A percentile compares a stretch with the other conserved stretches of the same genome.
These are phyloP conservation scores for Melitaea athalia DNA, from an alignment of 2,888 invertebrate species.

Conservation along the genomic window DNA sequence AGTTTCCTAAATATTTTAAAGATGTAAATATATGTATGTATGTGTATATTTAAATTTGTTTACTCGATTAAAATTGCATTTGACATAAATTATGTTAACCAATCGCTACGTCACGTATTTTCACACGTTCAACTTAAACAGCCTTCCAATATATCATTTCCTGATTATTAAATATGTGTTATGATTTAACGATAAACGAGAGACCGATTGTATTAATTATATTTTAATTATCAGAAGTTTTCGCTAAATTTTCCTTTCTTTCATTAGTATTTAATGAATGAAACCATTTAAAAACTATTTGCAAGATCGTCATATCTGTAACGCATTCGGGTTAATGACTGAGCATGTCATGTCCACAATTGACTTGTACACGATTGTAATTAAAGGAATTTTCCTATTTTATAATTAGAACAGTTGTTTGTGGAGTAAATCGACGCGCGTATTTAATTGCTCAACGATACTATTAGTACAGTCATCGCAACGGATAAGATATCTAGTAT, in stretches of 20 bases:
- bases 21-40: background rate
- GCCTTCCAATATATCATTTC: constrained; percentile 20
- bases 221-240: constrained; percentile 43
- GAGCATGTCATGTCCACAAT: constrained; percentile 54
- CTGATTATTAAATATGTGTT: constrained; percentile 22
- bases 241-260: constrained; percentile 75
- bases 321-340: constrained; percentile 66
- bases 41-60: constrained; percentile 22
- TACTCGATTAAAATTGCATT: constrained; percentile 24
- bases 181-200: constrained; percentile 16
- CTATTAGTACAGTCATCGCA: constrained; percentile 32
- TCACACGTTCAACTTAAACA: constrained; percentile 29
- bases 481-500: constrained; percentile 42
- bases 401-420: constrained; percentile 57
- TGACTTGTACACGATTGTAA: constrained; percentile 58
- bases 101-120: constrained; percentile 23
- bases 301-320: constrained; percentile 59
- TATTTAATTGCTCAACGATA: constrained; percentile 52
- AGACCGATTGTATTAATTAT: constrained; percentile 27
- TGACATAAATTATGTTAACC: constrained; percentile 34
- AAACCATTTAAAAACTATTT: constrained; percentile 68
- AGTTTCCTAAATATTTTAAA: background rate
- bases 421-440: constrained; percentile 53
- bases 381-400: constrained; percentile 78
- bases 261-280: constrained; percentile 58